Percentiles rank a stretch among this genome's conserved stretches.
phyloP scores from a whole-genome alignment of 2,797 vertebrate species.

The Etheostoma nigrum region DNA sequence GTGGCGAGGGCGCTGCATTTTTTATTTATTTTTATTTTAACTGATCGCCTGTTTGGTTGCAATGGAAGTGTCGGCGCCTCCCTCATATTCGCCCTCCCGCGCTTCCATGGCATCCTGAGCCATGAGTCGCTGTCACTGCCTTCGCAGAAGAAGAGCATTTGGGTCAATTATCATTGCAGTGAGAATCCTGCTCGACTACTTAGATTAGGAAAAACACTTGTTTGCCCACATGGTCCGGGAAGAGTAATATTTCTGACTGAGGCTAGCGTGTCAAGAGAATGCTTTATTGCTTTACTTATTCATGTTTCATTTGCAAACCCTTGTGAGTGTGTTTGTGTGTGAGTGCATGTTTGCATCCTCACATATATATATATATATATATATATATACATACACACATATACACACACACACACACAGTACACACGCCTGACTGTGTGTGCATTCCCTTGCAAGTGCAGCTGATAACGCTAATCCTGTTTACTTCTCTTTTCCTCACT shows the following conservation, averaged over 20 bases:
- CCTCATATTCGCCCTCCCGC: slow-evolving; percentile 54
- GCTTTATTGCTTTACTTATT: slow-evolving; percentile 83
- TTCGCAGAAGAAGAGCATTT: slow-evolving; percentile 61
- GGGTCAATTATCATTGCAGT: slow-evolving; percentile 75
- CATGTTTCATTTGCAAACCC: slow-evolving; percentile 82
- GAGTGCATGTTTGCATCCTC: neutral
- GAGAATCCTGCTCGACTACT: slow-evolving; percentile 59
- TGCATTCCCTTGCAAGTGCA: slow-evolving; percentile 62
- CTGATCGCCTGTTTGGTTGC: slow-evolving; percentile 69
- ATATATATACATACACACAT: no score
- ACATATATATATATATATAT: no score
- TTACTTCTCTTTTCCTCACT: slow-evolving; percentile 73
- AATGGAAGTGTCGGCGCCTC: slow-evolving; percentile 60
- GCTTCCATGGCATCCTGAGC: slow-evolving; percentile 56
- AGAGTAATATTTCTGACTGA: slow-evolving; percentile 56
- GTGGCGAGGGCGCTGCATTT: slow-evolving; percentile 43
- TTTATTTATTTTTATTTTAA: slow-evolving; percentile 64
- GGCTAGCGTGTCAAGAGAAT: slow-evolving; percentile 64
- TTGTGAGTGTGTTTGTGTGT: slow-evolving; percentile 37
- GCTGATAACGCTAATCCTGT: slow-evolving; percentile 85
- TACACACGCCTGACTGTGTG: slow-evolving; percentile 24
- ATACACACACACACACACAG: no score
- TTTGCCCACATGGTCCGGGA: slow-evolving; percentile 51
- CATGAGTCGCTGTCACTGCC: slow-evolving; percentile 59
- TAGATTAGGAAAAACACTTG: slow-evolving; percentile 68